Base-by-base conservation (phyloP, 2,888 invertebrate species). In the Crossocerus cetratus region DNA sequence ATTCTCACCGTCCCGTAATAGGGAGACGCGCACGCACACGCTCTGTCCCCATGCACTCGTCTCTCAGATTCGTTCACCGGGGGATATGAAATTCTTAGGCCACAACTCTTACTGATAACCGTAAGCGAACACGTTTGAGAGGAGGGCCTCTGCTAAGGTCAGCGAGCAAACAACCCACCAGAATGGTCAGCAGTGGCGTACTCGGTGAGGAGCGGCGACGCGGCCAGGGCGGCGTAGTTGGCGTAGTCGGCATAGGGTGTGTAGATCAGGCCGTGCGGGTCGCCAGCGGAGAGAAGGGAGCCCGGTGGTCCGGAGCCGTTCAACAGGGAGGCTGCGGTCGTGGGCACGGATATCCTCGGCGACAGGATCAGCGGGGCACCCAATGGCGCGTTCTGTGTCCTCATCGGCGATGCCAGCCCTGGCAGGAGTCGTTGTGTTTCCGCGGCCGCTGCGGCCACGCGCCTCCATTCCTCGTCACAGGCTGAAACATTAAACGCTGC, bases 301-400 rank as follows among this genome's bases (percentile, higher is more conserved):
- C 94, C 92, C 57, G 94, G 94, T 63, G 94, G 93, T 85, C 92
- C 92, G 75, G 92, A 92, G 73, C 92, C 93, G 86, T 91, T 92
- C 74, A 92, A 86, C 54, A 93, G 91, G 61, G 93, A 92, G 60
- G 95, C 94, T 54, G 94, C 95, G 73, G 96, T 93, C 65, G 94
- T 96, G 61, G 95, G 94, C 71, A 95, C 95, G 14, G 96, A 96
- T 94, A 97, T 95, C 84, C 97, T 93, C 71, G 97, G 97, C 55
- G 97, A 97, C 77, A 98, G 93, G 86, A 99, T 98, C 88, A 98
- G 93, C 2, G 98, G 98, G 0, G 98, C 97, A 32, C 98, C 97
- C 74, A 97, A 90, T 0, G 98, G 97, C 11, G 96, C 94, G 62
- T 93, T 94, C 77, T 93, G 92, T 14, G 92, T 91, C 74, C 94